phyloP scores from a whole-genome alignment of 2,113 vertebrate genomes.

The Cairina moschata region DNA sequence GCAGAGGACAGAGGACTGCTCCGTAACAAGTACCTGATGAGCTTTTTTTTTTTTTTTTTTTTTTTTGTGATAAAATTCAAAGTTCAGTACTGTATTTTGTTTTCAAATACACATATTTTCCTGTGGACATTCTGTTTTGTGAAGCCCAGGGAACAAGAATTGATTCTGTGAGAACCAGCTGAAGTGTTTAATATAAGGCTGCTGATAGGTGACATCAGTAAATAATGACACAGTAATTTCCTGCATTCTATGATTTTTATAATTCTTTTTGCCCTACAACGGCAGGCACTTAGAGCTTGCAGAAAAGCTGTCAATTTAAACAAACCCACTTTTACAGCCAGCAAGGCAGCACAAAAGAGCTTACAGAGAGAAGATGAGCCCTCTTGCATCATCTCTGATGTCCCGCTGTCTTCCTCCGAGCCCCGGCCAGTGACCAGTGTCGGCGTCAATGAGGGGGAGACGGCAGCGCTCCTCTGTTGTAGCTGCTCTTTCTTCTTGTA shows the following conservation, averaged over 20 bases:
- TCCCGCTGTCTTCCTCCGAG: neutral
- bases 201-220: neutral
- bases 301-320: neutral
- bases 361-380: neutral
- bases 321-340: neutral
- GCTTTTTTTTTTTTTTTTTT: neutral
- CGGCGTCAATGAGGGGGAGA: neutral
- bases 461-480: neutral
- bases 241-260: neutral
- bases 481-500: neutral
- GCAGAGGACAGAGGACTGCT: neutral
- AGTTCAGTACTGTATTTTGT: neutral
- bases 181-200: neutral
- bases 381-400: neutral
- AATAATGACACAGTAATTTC: neutral
- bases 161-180: neutral
- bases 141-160: neutral
- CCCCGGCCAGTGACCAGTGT: neutral
- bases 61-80: neutral
- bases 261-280: neutral
- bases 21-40: neutral
- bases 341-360: neutral
- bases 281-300: neutral
- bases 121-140: neutral
- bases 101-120: neutral